Conservation (phyloP, 2,113 vertebrate genomes). For the Recurvirostra avosetta region DNA sequence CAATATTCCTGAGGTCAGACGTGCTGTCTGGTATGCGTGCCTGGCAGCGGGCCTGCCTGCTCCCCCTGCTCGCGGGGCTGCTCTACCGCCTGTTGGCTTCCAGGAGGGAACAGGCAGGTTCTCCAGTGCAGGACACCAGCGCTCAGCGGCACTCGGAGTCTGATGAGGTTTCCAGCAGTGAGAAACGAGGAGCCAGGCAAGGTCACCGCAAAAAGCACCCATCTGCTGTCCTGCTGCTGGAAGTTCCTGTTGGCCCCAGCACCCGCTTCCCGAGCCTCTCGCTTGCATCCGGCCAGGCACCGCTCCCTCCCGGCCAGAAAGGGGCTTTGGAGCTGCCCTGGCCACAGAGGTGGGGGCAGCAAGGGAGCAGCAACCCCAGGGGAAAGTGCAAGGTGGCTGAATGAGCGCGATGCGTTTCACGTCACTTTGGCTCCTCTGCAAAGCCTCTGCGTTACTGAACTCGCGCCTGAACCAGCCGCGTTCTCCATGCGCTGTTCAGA, state of each 20-base stretch:
- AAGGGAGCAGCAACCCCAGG: not conserved
- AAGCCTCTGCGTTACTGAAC: not conserved
- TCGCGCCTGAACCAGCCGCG: not conserved
- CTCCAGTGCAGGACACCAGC: not conserved
- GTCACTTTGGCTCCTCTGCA: not conserved
- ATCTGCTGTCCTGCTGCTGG: not conserved
- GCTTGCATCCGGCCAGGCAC: not conserved
- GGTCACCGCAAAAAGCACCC: not conserved
- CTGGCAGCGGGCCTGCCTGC: not conserved
- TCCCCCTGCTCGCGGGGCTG: not conserved
- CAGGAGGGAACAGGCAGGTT: not conserved
- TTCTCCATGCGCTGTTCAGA: not conserved
- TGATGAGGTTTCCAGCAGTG: not conserved
- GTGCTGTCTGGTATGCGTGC: not conserved
- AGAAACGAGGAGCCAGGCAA: not conserved
- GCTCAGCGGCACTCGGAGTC: accelerated
- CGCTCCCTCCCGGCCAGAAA: not conserved
- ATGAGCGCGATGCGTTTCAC: accelerated
- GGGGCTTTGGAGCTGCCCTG: not conserved
- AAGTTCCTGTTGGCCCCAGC: not conserved
- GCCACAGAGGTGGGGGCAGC: not conserved
- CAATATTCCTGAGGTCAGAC: not conserved
- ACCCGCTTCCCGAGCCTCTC: not conserved
- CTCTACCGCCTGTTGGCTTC: not conserved
- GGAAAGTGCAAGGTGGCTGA: not conserved